Percentiles rank a stretch among this genome's conserved stretches.
Conservation (phyloP, 1,140 invertebrate genomes). For the Drosophila murphyi region DNA sequence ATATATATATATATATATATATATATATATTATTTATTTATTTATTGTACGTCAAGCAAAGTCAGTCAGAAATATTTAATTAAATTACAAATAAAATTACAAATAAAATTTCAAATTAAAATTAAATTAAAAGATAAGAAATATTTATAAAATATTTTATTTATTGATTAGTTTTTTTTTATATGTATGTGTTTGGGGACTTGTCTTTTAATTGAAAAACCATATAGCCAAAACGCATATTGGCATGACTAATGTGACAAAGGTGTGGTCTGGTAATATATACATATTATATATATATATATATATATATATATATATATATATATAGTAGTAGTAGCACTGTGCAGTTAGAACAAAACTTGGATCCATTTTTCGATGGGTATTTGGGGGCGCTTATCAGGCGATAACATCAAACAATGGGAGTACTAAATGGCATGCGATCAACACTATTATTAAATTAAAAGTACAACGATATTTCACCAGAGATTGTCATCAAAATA, state of each 20-base stretch:
- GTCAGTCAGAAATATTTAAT: too few species aligned
- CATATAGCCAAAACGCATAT: not conserved
- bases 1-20: conserved; percentile 9
- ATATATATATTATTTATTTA: not conserved
- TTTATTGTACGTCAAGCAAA: not conserved
- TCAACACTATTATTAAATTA: not conserved
- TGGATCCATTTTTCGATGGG: not conserved
- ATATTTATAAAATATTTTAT: not conserved
- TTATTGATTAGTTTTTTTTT: not conserved
- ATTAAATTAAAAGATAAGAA: not conserved
- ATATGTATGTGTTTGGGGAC: not conserved
- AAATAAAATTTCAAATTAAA: not conserved
- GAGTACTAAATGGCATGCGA: conserved; percentile 52
- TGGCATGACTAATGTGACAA: conserved; percentile 13
- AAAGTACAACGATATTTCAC: conserved; percentile 2
- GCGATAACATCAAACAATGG: conserved; percentile 65
- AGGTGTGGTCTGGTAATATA: not conserved
- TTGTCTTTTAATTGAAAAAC: not conserved
- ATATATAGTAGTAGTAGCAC: too few species aligned
- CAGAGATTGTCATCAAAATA: conserved; percentile 16
- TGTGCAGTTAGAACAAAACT: conserved; percentile 9
- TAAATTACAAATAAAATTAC: too few species aligned
- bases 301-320: not conserved
- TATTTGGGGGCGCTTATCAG: conserved; percentile 35
- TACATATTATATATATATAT: not conserved